Conservation (phyloP, 2,888 invertebrate genomes). For the Agrilus biguttatus region DNA sequence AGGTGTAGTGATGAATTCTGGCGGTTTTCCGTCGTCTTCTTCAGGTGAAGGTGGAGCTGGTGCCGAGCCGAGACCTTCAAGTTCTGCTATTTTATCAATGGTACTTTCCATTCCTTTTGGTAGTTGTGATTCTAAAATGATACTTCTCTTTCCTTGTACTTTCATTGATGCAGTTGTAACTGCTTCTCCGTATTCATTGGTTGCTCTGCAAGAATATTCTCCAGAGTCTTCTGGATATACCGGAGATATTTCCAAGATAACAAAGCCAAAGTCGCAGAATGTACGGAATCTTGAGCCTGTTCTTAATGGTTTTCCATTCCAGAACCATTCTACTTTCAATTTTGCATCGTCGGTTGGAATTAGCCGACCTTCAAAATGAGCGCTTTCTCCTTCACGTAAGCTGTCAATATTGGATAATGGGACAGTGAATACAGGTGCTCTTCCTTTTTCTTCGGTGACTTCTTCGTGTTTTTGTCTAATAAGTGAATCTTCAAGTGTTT, state of each 20-base stretch:
- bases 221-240: conserved; percentile 95
- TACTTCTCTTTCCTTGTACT: conserved; percentile 81
- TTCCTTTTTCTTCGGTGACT: conserved; percentile 60
- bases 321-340: conserved; percentile 77
- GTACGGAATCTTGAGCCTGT: conserved; percentile 89
- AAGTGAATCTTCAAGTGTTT: conserved; percentile 81
- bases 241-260: conserved; percentile 92
- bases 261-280: conserved; percentile 96
- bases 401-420: conserved; percentile 78
- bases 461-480: conserved; percentile 60
- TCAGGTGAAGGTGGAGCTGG: conserved; percentile 54
- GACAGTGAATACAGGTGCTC: conserved; percentile 81
- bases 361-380: conserved; percentile 80
- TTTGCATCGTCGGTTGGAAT: conserved; percentile 85
- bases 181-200: conserved; percentile 80
- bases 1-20: conserved; percentile 79
- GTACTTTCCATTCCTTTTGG: conserved; percentile 90
- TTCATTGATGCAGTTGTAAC: conserved; percentile 82
- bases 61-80: conserved; percentile 70
- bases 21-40: conserved; percentile 74
- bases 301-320: conserved; percentile 79
- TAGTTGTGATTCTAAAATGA: conserved; percentile 80
- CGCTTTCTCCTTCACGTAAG: conserved; percentile 79
- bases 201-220: conserved; percentile 77
- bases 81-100: conserved; percentile 81